Conservation (phyloP, 2,888 invertebrate species). For the Eristalinus aeneus region DNA sequence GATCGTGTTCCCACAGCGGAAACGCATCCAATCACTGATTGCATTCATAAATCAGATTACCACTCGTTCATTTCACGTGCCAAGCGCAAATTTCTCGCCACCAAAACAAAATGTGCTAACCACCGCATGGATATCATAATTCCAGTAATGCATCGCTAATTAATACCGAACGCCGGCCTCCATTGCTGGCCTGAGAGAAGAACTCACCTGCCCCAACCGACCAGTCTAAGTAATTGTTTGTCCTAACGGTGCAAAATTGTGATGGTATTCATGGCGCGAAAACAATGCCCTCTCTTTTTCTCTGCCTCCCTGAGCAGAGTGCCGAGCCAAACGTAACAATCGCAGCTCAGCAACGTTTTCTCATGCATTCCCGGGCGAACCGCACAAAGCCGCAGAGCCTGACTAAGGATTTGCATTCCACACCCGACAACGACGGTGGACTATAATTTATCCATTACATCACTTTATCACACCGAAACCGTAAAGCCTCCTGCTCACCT, state of each 20-base stretch:
- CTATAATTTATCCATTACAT: conserved; percentile 62
- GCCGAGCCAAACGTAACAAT: conserved; percentile 18
- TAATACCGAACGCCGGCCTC: conserved; percentile 41
- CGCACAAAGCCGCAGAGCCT: not conserved
- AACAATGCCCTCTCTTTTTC: conserved; percentile 14
- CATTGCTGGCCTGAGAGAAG: not conserved
- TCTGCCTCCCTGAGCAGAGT: not conserved
- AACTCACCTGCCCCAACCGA: not conserved
- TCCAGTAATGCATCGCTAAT: conserved; percentile 41
- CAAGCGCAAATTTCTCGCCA: conserved; percentile 14
- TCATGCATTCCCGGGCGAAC: conserved; percentile 29
- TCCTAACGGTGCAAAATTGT: conserved; percentile 31
- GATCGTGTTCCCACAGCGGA: not conserved
- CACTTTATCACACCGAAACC: conserved; percentile 57
- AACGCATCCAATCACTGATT: not conserved
- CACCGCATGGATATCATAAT: conserved; percentile 32
- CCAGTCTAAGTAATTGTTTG: conserved; percentile 36
- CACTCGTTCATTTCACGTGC: not conserved
- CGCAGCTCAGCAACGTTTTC: conserved; percentile 25
- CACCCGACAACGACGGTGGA: conserved; percentile 25
- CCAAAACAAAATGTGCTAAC: conserved; percentile 8
- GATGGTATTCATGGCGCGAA: conserved; percentile 16
- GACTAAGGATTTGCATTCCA: conserved; percentile 52
- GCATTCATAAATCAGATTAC: conserved; percentile 18
- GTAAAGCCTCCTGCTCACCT: conserved; percentile 49